Percentiles rank a stretch among this genome's conserved stretches.
Conservation (phyloP, 2,113 vertebrate species). For the Gracilinanus agilis region DNA sequence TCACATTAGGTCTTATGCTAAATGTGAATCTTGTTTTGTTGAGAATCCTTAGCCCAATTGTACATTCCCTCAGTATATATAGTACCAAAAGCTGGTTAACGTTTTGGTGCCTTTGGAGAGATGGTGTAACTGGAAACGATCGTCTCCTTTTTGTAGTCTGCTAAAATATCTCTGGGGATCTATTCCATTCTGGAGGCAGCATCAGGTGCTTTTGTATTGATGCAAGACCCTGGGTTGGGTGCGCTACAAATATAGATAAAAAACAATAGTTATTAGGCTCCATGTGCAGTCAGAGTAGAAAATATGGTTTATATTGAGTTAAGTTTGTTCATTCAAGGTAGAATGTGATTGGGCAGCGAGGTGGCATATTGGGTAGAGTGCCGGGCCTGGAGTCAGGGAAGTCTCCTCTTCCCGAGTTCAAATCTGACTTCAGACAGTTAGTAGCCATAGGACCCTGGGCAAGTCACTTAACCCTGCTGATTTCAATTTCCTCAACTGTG, state of each 20-base stretch:
- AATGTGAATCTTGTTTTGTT: slow-evolving; percentile 57
- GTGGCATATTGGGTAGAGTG: too few relatives aligned
- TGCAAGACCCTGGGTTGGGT: neutral
- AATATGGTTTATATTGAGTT: neutral
- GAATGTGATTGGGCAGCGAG: neutral
- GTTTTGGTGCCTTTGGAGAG: neutral
- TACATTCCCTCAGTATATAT: neutral
- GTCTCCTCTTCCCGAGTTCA: too few relatives aligned
- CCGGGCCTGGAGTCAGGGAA: too few relatives aligned
- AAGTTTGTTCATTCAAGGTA: neutral
- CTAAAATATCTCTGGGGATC: neutral
- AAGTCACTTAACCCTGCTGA: too few relatives aligned
- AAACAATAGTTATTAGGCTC: neutral
- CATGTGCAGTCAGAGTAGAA: neutral
- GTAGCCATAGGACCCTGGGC: too few relatives aligned
- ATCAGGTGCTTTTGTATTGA: neutral
- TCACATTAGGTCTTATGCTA: slow-evolving; percentile 65
- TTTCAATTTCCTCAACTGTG: too few relatives aligned
- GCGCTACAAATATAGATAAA: neutral
- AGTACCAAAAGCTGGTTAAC: slow-evolving; percentile 14
- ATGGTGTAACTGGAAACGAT: slow-evolving; percentile 10
- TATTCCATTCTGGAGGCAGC: neutral
- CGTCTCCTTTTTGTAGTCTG: neutral
- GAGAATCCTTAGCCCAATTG: slow-evolving; percentile 53
- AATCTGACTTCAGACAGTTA: too few relatives aligned